Evolutionary conservation across 1,140 invertebrate genomes (phyloP).

Genomic region (Halesus radiatus): DNA sequence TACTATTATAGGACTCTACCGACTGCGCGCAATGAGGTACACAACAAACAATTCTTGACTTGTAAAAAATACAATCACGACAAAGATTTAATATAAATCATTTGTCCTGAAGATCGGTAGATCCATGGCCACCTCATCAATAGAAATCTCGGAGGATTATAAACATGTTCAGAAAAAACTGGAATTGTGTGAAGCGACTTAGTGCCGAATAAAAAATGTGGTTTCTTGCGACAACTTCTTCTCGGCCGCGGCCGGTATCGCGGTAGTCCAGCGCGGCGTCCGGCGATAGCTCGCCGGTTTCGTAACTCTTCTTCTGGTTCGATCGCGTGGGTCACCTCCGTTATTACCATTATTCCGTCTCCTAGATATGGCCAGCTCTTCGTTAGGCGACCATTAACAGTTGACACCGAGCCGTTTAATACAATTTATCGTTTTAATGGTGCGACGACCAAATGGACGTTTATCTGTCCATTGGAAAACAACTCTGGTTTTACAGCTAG

Average conservation of each 20-base stretch:
- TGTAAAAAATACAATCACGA: too few species aligned
- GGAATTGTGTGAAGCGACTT: constrained; percentile 44
- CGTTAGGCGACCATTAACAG: constrained; percentile 37
- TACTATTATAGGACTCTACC: too few species aligned
- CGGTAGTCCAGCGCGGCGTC: constrained; percentile 22
- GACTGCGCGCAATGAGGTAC: too few species aligned
- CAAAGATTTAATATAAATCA: too few species aligned
- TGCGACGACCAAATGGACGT: constrained; percentile 32
- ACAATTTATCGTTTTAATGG: constrained; percentile 42
- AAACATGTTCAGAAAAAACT: constrained; percentile 40
- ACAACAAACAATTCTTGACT: too few species aligned
- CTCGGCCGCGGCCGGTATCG: neutral
- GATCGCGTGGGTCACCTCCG: constrained; percentile 43
- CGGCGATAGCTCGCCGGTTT: constrained; percentile 24
- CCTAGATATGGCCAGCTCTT: constrained; percentile 36
- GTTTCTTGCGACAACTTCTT: constrained; percentile 50
- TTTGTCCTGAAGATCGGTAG: too few species aligned
- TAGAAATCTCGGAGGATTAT: constrained; percentile 40
- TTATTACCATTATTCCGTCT: constrained; percentile 29
- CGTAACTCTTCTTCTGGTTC: constrained; percentile 41
- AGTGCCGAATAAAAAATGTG: constrained; percentile 49
- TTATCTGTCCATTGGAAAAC: neutral
- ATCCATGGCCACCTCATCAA: constrained; percentile 16
- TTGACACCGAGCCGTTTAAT: constrained; percentile 37
- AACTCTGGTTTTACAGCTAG: neutral